phyloP scores from a whole-genome alignment of 2,113 vertebrate species.

The Fregetta grallaria region DNA sequence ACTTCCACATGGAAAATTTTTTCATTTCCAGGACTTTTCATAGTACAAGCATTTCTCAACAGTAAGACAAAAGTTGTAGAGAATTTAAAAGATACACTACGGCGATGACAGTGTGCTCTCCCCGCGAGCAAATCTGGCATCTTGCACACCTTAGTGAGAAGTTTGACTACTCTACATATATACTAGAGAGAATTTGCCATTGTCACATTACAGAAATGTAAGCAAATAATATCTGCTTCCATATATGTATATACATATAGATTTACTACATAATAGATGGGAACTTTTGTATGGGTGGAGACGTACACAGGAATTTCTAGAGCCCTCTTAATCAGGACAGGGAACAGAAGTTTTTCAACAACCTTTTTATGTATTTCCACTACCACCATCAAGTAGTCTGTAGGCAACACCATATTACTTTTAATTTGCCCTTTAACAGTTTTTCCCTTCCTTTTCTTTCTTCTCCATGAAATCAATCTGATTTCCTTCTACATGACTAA shows the following conservation, averaged over 20 bases:
- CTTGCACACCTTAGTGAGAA: not conserved
- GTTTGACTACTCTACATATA: too few relatives aligned
- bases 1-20: too few relatives aligned
- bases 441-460: not conserved
- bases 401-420: not conserved
- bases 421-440: not conserved
- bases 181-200: not conserved
- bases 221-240: not conserved
- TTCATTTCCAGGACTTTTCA: not conserved
- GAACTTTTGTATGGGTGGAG: not conserved
- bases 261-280: not conserved
- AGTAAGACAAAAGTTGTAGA: not conserved
- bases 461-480: not conserved
- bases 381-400: not conserved
- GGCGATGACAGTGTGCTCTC: fast-evolving
- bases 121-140: fast-evolving
- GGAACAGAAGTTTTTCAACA: not conserved
- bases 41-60: not conserved
- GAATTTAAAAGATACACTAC: not conserved
- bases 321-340: not conserved
- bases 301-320: fast-evolving
- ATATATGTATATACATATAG: not conserved
- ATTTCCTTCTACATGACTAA: not conserved
- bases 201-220: not conserved
- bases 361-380: not conserved